Conservation (phyloP, 2,888 invertebrate species). For the Apotomis betuletana region DNA sequence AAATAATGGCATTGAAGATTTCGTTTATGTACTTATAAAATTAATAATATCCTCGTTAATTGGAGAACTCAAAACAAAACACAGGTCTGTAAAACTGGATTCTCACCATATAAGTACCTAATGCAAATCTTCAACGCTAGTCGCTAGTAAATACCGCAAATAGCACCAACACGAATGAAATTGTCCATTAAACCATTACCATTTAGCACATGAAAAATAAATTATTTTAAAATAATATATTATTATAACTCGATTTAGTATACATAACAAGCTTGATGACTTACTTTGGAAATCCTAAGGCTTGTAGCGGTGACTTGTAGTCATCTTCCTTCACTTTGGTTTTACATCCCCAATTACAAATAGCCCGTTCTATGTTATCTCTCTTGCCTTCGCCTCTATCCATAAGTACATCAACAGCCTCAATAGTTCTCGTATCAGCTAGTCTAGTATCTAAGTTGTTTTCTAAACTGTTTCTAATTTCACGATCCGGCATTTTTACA, state of each 20-base stretch:
- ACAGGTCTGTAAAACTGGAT: too few relatives aligned
- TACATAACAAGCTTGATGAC: slow-evolving; percentile 47
- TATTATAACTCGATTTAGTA: slow-evolving; percentile 11
- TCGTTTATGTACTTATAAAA: too few relatives aligned
- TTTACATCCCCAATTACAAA: slow-evolving; percentile 39
- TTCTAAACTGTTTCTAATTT: slow-evolving; percentile 46
- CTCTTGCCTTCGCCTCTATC: slow-evolving; percentile 49
- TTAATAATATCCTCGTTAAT: too few relatives aligned
- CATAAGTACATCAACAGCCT: slow-evolving; percentile 43
- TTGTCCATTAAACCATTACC: slow-evolving; percentile 13
- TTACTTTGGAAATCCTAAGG: slow-evolving; percentile 67
- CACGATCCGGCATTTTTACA: slow-evolving; percentile 57
- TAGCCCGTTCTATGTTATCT: slow-evolving; percentile 35
- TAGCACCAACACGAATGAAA: not conserved
- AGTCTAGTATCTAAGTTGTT: slow-evolving; percentile 40
- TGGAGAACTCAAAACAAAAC: too few relatives aligned
- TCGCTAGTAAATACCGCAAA: not conserved
- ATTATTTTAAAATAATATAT: not conserved
- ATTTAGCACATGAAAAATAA: not conserved
- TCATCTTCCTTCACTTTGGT: slow-evolving; percentile 55
- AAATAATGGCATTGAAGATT: not conserved
- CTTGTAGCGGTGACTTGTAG: slow-evolving; percentile 73
- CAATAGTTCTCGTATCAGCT: slow-evolving; percentile 41
- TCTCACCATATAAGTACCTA: too few relatives aligned
- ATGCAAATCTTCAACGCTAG: not conserved